Conservation (phyloP, 2,888 invertebrate species). For the Polydrusus tereticollis region DNA sequence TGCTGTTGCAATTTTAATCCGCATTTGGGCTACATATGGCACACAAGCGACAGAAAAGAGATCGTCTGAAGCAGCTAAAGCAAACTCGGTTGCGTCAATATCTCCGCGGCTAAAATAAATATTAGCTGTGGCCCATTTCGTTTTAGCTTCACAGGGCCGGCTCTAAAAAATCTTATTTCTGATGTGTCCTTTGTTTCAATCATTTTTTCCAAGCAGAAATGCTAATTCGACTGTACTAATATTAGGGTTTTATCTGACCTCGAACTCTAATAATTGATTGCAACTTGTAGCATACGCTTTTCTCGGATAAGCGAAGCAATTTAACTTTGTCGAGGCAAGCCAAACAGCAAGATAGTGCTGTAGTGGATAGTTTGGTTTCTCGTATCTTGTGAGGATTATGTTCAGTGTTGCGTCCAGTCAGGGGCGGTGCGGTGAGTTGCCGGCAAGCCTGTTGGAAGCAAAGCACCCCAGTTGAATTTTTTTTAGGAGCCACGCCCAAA, state of each 20-base stretch:
- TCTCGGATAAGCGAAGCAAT: background rate
- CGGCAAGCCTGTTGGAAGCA: too few species aligned
- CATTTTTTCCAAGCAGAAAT: too few species aligned
- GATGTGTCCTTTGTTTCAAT: too few species aligned
- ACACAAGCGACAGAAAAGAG: background rate
- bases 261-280: background rate
- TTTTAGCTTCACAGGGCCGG: background rate
- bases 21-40: background rate
- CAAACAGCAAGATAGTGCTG: slow-evolving; percentile 6
- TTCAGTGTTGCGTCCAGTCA: too few species aligned
- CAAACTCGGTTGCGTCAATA: background rate
- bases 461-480: too few species aligned
- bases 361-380: background rate
- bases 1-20: background rate
- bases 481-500: too few species aligned
- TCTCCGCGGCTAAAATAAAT: background rate
- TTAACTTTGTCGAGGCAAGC: slow-evolving; percentile 1
- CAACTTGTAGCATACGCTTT: background rate
- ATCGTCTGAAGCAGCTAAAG: background rate
- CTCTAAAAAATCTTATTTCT: background rate
- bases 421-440: too few species aligned
- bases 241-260: background rate
- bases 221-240: too few species aligned
- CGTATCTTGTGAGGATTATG: background rate
- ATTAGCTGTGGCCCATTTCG: background rate